A percentile compares a stretch with the other conserved stretches of the same genome.
Conservation (phyloP, 2,113 vertebrate genomes). For the Rhinoderma darwinii region DNA sequence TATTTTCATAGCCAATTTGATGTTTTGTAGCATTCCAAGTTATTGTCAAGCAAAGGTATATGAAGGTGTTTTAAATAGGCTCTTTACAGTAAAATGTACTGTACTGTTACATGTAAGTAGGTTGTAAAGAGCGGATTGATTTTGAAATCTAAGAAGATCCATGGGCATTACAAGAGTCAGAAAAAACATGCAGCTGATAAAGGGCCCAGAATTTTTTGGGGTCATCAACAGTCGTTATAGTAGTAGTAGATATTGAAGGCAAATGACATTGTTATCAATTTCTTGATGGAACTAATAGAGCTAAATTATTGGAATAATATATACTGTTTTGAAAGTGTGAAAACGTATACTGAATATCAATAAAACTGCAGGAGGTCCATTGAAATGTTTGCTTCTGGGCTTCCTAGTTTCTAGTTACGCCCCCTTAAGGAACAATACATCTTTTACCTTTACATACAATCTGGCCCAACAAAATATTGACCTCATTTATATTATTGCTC, state of each 20-base stretch:
- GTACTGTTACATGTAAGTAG: not conserved
- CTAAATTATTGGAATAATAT: too few species aligned
- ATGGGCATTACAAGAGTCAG: not conserved
- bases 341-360: not conserved
- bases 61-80: not conserved
- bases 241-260: not conserved
- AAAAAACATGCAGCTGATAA: not conserved
- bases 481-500: too few species aligned
- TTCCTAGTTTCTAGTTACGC: too few species aligned
- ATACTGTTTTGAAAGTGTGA: not conserved
- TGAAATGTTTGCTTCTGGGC: too few species aligned
- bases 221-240: not conserved
- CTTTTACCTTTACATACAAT: too few species aligned
- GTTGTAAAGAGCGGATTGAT: not conserved
- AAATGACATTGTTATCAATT: too few species aligned
- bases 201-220: not conserved
- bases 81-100: constrained; percentile 1
- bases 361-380: too few species aligned
- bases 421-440: too few species aligned
- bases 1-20: constrained; percentile 37
- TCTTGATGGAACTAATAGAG: too few species aligned
- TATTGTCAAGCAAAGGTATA: constrained; percentile 7
- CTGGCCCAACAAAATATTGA: too few species aligned
- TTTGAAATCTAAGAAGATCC: not conserved
- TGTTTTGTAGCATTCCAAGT: constrained; percentile 28